Conservation (phyloP, 2,113 vertebrate species). For the Sclerurus mexicanus region DNA sequence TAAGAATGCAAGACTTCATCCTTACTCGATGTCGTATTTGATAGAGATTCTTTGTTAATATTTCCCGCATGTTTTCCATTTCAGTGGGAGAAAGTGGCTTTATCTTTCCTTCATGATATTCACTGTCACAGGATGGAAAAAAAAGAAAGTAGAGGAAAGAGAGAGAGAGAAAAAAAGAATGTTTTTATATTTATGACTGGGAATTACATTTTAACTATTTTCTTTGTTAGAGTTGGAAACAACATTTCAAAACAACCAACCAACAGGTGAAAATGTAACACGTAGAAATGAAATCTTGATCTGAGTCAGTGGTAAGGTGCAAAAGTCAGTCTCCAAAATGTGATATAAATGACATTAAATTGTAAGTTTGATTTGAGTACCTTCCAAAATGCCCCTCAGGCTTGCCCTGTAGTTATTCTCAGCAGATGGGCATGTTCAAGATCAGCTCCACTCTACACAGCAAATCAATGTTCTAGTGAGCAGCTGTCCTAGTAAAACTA, state of each 20-base stretch:
- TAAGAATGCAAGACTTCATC: background rate
- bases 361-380: background rate
- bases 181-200: background rate
- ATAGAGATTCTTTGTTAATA: conserved; percentile 96
- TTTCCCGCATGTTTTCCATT: conserved; percentile 88
- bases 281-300: background rate
- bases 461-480: background rate
- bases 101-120: conserved; percentile 77
- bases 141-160: background rate
- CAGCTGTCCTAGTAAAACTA: background rate
- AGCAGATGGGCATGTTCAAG: background rate
- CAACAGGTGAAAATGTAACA: background rate
- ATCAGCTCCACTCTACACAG: accelerated
- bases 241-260: background rate
- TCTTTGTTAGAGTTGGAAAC: background rate
- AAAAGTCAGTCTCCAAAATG: background rate
- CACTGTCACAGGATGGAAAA: conserved; percentile 57
- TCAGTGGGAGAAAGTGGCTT: conserved; percentile 81
- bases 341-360: background rate
- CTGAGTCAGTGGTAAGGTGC: background rate
- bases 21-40: conserved; percentile 92
- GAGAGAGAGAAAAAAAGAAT: background rate
- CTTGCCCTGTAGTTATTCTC: background rate
- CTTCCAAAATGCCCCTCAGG: background rate
- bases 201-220: background rate